Conservation (phyloP, 2,113 vertebrate species). For the Albula glossodonta region DNA sequence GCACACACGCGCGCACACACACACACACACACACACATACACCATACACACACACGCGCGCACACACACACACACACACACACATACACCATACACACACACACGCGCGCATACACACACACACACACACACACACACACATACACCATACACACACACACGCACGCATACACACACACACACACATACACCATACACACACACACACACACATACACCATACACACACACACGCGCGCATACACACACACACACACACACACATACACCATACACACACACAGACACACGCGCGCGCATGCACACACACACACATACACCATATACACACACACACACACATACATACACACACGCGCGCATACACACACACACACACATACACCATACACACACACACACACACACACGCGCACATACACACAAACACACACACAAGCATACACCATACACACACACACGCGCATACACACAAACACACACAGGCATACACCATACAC, state of each 20-base stretch:
- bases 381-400: not conserved
- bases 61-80: not conserved
- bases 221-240: too few relatives aligned
- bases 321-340: too few relatives aligned
- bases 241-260: not conserved
- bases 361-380: too few relatives aligned
- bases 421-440: constrained; percentile 2
- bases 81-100: not conserved
- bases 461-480: not conserved
- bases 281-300: too few relatives aligned
- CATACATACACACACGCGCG: too few relatives aligned
- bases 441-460: too few relatives aligned
- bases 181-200: too few relatives aligned
- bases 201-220: too few relatives aligned
- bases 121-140: not conserved
- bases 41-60: not conserved
- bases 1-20: not conserved
- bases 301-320: too few relatives aligned
- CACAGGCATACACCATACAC: not conserved
- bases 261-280: too few relatives aligned
- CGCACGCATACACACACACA: too few relatives aligned
- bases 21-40: not conserved
- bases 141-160: not conserved
- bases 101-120: too few relatives aligned
- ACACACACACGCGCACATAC: not conserved